Percentiles rank a stretch among this genome's conserved stretches.
These are phyloP conservation scores for Octomys mimax DNA, from an alignment of 2,797 vertebrate genomes.

Conservation along the genomic window DNA sequence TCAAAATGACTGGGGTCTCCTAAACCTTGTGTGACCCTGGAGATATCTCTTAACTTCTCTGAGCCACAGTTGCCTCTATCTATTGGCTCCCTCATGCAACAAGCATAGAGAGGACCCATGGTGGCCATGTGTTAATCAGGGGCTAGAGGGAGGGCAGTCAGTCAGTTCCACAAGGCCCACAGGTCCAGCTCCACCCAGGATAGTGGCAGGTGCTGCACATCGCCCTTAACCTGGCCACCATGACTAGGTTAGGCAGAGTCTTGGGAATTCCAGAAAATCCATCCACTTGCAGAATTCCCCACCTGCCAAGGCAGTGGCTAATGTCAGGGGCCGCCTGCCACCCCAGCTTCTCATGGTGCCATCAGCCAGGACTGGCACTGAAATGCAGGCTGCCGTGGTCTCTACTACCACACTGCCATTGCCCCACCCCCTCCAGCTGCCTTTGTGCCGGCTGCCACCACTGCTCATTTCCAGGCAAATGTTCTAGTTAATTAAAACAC, in stretches of 20 bases:
- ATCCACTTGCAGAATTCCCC: background rate
- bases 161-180: background rate
- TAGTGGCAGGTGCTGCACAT: background rate
- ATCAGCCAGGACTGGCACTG: conserved; percentile 1
- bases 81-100: background rate
- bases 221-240: background rate
- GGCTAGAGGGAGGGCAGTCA: background rate
- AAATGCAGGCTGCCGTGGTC: conserved; percentile 17
- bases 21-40: background rate
- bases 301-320: background rate
- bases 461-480: conserved; percentile 85
- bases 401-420: conserved; percentile 25
- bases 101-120: background rate
- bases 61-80: background rate
- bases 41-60: conserved; percentile 10
- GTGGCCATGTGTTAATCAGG: background rate
- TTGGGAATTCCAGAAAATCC: background rate
- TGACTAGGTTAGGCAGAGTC: background rate
- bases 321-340: background rate
- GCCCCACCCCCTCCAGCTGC: conserved; percentile 80
- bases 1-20: background rate
- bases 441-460: conserved; percentile 74
- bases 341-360: background rate
- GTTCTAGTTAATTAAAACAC: conserved; percentile 87
- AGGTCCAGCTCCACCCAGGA: background rate